phyloP scores from a whole-genome alignment of 2,113 vertebrate species.

The Sceloporus undulatus region DNA sequence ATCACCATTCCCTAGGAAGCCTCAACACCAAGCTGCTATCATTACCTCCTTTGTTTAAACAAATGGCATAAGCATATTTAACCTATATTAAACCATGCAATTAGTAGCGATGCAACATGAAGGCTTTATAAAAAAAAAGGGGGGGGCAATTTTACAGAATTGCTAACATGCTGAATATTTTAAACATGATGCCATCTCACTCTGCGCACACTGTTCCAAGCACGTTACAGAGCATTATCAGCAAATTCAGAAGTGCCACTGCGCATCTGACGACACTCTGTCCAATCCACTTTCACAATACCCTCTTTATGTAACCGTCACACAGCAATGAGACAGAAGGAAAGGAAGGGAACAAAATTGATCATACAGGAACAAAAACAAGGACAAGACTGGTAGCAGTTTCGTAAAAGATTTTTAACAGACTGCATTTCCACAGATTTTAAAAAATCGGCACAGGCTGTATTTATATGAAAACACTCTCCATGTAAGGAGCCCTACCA shows the following conservation, averaged over 20 bases:
- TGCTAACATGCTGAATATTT: neutral
- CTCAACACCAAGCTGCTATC: conserved; percentile 1
- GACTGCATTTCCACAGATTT: neutral
- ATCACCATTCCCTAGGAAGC: neutral
- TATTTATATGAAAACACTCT: neutral
- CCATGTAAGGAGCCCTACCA: neutral
- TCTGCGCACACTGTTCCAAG: neutral
- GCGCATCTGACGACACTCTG: conserved; percentile 2
- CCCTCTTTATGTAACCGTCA: neutral
- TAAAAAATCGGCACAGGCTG: neutral
- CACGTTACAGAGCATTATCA: neutral
- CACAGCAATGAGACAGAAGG: neutral
- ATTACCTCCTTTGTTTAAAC: neutral
- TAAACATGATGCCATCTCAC: neutral
- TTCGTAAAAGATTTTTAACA: neutral
- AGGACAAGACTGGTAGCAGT: neutral
- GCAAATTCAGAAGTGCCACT: conserved; percentile 1
- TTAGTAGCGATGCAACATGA: neutral
- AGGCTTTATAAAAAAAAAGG: neutral
- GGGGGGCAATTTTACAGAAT: neutral
- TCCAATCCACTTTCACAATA: neutral
- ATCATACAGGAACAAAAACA: neutral
- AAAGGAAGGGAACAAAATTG: neutral
- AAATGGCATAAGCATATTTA: neutral
- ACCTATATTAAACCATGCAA: neutral